Conservation (phyloP, 2,113 vertebrate species). For the Leucosticte australis region DNA sequence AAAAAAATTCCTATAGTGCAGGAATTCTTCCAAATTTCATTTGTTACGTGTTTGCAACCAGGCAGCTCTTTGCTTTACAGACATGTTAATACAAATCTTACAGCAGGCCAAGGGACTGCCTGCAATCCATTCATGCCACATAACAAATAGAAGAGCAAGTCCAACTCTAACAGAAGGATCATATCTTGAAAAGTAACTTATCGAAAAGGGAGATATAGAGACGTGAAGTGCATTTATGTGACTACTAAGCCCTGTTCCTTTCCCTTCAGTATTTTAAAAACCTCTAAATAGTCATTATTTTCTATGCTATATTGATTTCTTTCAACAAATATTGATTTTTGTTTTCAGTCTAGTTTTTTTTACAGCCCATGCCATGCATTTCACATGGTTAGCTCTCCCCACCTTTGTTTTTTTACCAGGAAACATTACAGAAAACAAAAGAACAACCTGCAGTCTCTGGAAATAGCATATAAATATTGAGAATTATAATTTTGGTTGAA, state of each 20-base stretch:
- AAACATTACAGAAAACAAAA: background rate
- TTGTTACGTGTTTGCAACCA: background rate
- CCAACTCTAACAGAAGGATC: background rate
- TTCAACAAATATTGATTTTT: background rate
- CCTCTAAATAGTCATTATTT: background rate
- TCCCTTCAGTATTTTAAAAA: background rate
- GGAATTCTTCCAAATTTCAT: background rate
- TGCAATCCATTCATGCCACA: background rate
- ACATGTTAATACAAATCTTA: background rate
- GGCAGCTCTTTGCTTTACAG: background rate
- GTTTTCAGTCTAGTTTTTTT: background rate
- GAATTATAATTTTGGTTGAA: slow-evolving; percentile 7
- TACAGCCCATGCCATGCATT: background rate
- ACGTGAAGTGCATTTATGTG: background rate
- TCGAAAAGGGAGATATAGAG: background rate
- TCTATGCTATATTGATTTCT: background rate
- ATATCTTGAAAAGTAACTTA: background rate
- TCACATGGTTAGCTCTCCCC: background rate
- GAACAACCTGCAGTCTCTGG: background rate
- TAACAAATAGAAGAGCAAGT: background rate
- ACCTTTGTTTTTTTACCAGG: background rate
- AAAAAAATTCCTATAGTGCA: too few species aligned
- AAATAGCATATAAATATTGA: background rate
- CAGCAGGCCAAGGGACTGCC: background rate
- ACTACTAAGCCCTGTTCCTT: background rate